Conservation (phyloP, 2,797 vertebrate genomes). For the Phoxinus dragarum region DNA sequence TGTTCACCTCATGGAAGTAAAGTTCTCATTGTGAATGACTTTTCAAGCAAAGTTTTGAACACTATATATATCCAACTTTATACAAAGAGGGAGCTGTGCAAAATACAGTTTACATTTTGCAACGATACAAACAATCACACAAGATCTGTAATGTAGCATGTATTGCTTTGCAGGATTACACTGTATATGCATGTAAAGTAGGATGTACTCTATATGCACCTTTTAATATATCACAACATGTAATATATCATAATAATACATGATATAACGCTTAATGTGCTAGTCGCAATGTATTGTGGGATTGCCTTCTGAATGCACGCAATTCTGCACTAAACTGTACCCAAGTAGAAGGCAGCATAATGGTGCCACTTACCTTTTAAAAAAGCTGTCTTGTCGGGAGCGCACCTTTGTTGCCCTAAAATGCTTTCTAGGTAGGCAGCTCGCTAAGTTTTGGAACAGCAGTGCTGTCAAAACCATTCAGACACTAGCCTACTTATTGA, state of each 20-base stretch:
- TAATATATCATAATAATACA: neutral
- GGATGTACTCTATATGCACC: neutral
- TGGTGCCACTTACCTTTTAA: constrained; percentile 10
- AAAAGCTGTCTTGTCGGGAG: neutral
- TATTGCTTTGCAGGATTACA: neutral
- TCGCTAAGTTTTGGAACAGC: neutral
- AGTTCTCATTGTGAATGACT: neutral
- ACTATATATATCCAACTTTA: neutral
- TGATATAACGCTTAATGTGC: neutral
- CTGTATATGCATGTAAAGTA: neutral
- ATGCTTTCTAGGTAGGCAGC: constrained; percentile 4
- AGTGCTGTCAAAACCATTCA: neutral
- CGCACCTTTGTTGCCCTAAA: neutral
- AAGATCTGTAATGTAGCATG: neutral
- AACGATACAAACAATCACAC: neutral
- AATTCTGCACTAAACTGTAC: neutral
- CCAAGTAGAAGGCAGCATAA: neutral
- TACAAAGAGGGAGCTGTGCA: neutral
- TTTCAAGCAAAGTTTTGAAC: neutral
- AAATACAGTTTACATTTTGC: neutral
- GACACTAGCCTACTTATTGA: constrained; percentile 9
- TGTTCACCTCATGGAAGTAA: neutral
- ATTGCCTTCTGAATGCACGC: neutral
- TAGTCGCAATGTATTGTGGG: neutral
- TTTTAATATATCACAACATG: neutral